Percentiles rank a stretch among this genome's conserved stretches.
These are phyloP conservation scores for Gonocerus acuteangulatus DNA, from an alignment of 2,888 invertebrate species.

Conservation along the genomic window DNA sequence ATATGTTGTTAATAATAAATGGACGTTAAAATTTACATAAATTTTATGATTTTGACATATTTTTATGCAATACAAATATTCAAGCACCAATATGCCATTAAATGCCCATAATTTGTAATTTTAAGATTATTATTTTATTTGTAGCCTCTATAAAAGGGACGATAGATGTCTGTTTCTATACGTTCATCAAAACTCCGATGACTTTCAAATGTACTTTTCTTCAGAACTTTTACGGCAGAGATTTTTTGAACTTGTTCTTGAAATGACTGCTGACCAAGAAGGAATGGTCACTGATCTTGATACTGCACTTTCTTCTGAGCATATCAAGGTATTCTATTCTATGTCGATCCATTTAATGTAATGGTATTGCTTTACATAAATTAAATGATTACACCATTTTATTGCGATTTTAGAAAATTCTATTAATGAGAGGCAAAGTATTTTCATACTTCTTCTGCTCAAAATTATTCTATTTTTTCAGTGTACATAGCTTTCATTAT, in stretches of 20 bases:
- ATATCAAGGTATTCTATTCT: conserved; percentile 55
- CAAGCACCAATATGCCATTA: too few relatives aligned
- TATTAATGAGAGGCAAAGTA: too few relatives aligned
- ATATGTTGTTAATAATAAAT: too few relatives aligned
- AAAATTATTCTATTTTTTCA: not conserved
- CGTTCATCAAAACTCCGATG: conserved; percentile 95
- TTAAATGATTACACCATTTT: not conserved
- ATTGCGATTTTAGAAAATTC: not conserved
- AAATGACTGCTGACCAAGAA: conserved; percentile 83
- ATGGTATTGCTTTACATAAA: not conserved
- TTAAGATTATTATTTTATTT: conserved; percentile 37
- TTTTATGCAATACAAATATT: too few relatives aligned
- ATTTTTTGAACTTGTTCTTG: conserved; percentile 75
- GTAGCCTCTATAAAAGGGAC: conserved; percentile 88
- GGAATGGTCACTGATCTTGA: conserved; percentile 67
- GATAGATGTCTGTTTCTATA: conserved; percentile 93
- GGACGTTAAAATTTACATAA: too few relatives aligned
- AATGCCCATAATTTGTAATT: too few relatives aligned
- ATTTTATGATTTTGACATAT: too few relatives aligned
- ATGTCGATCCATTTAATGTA: not conserved
- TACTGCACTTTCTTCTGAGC: conserved; percentile 62
- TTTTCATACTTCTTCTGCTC: too few relatives aligned
- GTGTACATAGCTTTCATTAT: not conserved
- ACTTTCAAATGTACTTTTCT: conserved; percentile 97
- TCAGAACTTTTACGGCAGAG: conserved; percentile 75